A percentile compares a stretch with the other conserved stretches of the same genome.
These are phyloP conservation scores for Apostichopus californicus DNA, from an alignment of 35 echinoderm and acorn worm species.

Conservation along the genomic window DNA sequence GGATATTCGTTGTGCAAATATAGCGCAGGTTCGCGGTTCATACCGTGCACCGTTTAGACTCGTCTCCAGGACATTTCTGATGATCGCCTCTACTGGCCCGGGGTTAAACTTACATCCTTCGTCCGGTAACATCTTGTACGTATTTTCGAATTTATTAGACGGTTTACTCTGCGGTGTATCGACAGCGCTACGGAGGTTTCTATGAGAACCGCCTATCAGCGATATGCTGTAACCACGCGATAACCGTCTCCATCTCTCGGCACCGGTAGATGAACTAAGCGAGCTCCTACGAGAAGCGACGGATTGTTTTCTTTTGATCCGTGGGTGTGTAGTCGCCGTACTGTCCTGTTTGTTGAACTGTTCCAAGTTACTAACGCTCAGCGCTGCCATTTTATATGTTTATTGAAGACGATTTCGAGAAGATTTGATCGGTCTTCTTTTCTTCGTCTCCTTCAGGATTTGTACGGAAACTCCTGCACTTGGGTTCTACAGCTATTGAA, in stretches of 20 bases:
- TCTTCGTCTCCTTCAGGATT: too few relatives aligned
- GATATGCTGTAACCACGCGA: conserved; percentile 68
- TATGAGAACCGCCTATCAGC: conserved; percentile 17
- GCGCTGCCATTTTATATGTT: conserved; percentile 18
- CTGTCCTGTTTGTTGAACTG: conserved; percentile 70
- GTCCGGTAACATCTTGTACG: conserved; percentile 90
- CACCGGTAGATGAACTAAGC: conserved; percentile 46
- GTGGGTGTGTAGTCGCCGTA: not conserved
- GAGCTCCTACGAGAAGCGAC: conserved; percentile 71
- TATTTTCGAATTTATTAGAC: conserved; percentile 76
- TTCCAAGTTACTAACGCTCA: conserved; percentile 72
- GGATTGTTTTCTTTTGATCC: conserved; percentile 56
- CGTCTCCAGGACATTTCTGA: conserved; percentile 57
- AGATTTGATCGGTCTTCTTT: too few relatives aligned
- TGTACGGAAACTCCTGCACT: too few relatives aligned
- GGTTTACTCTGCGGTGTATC: conserved; percentile 72
- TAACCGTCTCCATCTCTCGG: conserved; percentile 60
- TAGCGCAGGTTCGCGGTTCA: conserved; percentile 67
- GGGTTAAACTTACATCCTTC: conserved; percentile 65
- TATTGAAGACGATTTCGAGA: too few relatives aligned
- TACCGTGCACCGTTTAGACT: conserved; percentile 73
- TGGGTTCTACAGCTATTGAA: too few relatives aligned
- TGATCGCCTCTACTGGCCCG: conserved; percentile 47
- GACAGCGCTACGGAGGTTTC: conserved; percentile 38
- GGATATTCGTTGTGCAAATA: conserved; percentile 79